phyloP scores from a whole-genome alignment of 2,797 vertebrate genomes.

The Acanthis flammea region DNA sequence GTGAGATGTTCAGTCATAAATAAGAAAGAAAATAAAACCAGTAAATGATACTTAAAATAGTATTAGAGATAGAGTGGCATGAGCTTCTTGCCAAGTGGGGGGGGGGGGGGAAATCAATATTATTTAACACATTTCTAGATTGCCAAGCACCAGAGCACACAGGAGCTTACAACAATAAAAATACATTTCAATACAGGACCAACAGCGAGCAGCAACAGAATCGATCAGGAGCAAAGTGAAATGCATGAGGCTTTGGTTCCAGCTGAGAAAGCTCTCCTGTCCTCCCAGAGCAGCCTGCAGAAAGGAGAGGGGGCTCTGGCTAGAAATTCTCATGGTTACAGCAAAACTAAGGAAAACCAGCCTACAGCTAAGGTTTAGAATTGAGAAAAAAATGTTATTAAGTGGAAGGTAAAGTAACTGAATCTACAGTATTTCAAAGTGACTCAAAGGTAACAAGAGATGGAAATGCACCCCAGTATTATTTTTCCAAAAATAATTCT shows the following conservation, averaged over 20 bases:
- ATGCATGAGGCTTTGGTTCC: conserved; percentile 31
- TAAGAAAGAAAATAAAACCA: conserved; percentile 38
- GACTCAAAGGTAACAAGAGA: background rate
- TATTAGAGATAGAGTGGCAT: conserved; percentile 18
- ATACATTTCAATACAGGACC: conserved; percentile 23
- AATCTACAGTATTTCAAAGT: background rate
- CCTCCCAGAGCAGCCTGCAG: background rate
- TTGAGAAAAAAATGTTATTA: background rate
- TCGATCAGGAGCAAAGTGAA: conserved; percentile 54
- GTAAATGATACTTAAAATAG: conserved; percentile 45
- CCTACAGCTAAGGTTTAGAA: background rate
- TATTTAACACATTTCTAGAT: conserved; percentile 59
- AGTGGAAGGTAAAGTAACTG: background rate
- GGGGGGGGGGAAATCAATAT: conserved; percentile 43
- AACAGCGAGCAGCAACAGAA: conserved; percentile 8
- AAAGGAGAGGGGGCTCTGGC: background rate
- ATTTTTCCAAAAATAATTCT: background rate
- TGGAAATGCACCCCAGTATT: background rate
- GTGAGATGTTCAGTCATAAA: background rate
- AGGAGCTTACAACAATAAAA: conserved; percentile 55
- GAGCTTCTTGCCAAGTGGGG: conserved; percentile 23
- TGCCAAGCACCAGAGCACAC: conserved; percentile 27
- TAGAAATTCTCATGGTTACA: background rate
- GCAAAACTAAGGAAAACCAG: background rate
- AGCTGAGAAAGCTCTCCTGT: background rate